Evolutionary conservation across 2,113 vertebrate genomes (phyloP), one percentile per base, ranked within the genome.

Genomic region (Chamaetylas fuelleborni): DNA sequence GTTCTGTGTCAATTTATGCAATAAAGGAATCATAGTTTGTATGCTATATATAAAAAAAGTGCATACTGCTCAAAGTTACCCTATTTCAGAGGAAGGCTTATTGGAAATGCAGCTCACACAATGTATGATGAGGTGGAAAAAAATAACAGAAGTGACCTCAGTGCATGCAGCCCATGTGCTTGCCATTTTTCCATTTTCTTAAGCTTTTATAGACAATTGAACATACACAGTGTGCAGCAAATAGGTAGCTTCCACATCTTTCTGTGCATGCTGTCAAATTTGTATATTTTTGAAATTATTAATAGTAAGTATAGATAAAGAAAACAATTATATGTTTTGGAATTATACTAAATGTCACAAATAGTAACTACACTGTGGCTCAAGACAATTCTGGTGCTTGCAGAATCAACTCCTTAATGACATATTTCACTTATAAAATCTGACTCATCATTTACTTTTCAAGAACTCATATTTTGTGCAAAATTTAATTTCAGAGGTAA

Each of bases 111-210:
- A 90, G 78, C 58, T 94, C 66, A 65, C 62, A 10, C 54, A 31
- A 29, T 73, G 84, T 66, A 80, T 88, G 81, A 76, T 95, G 85
- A 90, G 51, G 54, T 94, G 85, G 70, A 77, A 95, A 80, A 69
- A 87, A 86, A 54, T 34, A 74, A 25, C 36, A 81, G 48, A 72
- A 93, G 71, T 95, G 74, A 95, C 93, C 67, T 77, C 62, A 58
- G 23, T 66, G 85, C 22, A 19, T 43, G 24, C 54, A 91, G 47
- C 54, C 87, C 70, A 40, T 9, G n/a, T 28, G 20, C 60, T 85
- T 92, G 77, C 50, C 38, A 17, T 92, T 92, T 92, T 94, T 58
- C 84, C 61, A 54, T 95, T 94, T 95, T 92, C 81, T 62, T 93
- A 83, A 88, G 38, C 62, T 58, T 82, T 93, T 92, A 69, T 89